These are phyloP conservation scores for Macquaria ambigua DNA, from an alignment of 2,113 vertebrate genomes.

Conservation along the genomic window DNA sequence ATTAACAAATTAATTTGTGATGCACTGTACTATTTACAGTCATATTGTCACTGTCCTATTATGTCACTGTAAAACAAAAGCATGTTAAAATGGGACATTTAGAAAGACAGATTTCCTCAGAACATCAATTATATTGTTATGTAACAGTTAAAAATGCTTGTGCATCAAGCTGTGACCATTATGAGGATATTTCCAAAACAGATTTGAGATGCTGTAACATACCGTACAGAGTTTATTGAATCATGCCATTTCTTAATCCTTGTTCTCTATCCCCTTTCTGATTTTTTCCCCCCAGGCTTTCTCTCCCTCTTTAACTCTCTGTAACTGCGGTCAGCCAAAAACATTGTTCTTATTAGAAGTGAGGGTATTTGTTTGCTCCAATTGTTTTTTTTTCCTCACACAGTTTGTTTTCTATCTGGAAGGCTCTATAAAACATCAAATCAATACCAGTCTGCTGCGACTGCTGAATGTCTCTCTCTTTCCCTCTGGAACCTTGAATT, in stretches of 20 bases:
- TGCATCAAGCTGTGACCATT: background rate
- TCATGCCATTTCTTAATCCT: background rate
- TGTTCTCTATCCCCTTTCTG: background rate
- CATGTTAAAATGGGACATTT: background rate
- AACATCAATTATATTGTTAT: background rate
- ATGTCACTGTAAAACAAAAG: background rate
- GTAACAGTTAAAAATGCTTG: background rate
- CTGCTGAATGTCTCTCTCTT: constrained; percentile 21
- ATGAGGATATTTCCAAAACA: background rate
- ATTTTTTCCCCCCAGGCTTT: background rate
- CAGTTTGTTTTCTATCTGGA: constrained; percentile 55
- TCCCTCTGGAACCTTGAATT: constrained; percentile 54
- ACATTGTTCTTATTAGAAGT: constrained; percentile 20
- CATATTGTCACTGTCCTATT: background rate
- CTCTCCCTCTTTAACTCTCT: background rate
- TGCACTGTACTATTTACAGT: background rate
- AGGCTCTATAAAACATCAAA: constrained; percentile 63
- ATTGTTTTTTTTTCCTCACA: constrained; percentile 10
- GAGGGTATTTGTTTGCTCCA: constrained; percentile 45
- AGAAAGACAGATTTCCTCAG: background rate
- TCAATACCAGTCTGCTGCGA: constrained; percentile 45
- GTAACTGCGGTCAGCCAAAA: constrained; percentile 19
- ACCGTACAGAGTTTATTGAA: background rate
- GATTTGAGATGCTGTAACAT: background rate
- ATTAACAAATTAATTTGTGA: background rate